These are phyloP conservation scores for Papilio aristodemus DNA, from an alignment of 1,140 invertebrate species.

Conservation along the genomic window DNA sequence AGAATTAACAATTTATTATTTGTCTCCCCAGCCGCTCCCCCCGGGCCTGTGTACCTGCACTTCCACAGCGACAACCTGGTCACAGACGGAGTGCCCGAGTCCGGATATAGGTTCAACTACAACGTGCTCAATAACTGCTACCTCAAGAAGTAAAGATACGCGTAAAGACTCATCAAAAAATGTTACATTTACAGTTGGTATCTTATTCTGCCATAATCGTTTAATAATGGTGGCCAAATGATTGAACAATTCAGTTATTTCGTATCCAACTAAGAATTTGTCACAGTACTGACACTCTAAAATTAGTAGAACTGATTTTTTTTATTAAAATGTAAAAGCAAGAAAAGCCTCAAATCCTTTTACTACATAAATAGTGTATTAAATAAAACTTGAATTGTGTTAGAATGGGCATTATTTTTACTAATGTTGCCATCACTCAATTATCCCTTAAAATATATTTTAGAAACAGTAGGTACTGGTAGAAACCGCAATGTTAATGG, in stretches of 20 bases:
- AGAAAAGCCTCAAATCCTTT: no score
- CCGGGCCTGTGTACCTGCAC: conserved; percentile 72
- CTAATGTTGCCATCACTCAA: background rate
- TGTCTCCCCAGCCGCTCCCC: conserved; percentile 62
- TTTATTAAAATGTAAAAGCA: no score
- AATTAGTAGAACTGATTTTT: no score
- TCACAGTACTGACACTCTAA: no score
- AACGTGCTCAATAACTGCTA: conserved; percentile 76
- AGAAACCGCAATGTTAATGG: background rate
- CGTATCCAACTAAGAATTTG: background rate
- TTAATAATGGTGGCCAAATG: background rate
- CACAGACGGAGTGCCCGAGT: conserved; percentile 56
- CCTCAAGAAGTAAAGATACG: conserved; percentile 45
- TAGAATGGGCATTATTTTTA: background rate
- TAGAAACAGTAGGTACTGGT: background rate
- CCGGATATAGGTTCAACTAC: conserved; percentile 72
- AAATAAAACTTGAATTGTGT: no score
- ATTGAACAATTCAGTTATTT: background rate
- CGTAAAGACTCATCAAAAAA: background rate
- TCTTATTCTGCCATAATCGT: background rate
- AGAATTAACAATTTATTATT: background rate
- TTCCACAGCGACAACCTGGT: conserved; percentile 76
- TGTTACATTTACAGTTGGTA: background rate
- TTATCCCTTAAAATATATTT: background rate
- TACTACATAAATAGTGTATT: no score